Percentiles rank a stretch among this genome's conserved stretches.
Conservation (phyloP, 2,888 invertebrate species). For the Siphlonurus alternatus region DNA sequence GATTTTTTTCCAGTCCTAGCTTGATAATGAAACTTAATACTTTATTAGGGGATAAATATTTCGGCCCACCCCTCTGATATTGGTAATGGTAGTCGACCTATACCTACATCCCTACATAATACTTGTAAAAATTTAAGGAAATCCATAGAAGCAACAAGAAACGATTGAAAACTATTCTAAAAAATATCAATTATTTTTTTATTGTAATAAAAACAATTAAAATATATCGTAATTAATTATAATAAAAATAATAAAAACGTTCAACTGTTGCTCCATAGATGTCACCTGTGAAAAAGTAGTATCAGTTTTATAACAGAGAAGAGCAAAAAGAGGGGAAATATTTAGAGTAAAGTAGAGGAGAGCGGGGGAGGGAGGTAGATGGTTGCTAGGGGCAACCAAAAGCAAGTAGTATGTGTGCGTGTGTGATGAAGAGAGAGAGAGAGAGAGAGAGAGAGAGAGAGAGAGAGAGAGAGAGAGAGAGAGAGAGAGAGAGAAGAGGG, state of each 20-base stretch:
- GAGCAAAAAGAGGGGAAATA: background rate
- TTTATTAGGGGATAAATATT: no score
- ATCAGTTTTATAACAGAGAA: no score
- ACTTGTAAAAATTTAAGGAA: no score
- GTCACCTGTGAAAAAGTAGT: constrained; percentile 1
- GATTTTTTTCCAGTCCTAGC: no score
- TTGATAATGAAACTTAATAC: no score
- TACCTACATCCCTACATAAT: no score
- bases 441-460: background rate
- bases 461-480: background rate
- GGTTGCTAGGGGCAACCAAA: background rate
- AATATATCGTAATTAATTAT: background rate
- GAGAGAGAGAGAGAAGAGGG: background rate
- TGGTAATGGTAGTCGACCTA: no score
- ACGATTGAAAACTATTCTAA: no score
- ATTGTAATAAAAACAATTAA: no score
- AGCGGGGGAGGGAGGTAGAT: background rate
- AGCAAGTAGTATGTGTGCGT: background rate
- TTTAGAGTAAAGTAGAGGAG: background rate
- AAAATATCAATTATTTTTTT: background rate
- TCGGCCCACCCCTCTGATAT: no score
- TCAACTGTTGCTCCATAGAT: constrained; percentile 1
- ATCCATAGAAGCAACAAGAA: no score
- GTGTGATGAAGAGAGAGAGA: background rate
- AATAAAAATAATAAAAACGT: background rate